Base-by-base conservation (phyloP, 2,888 invertebrate species). In the Emmelina monodactyla region DNA sequence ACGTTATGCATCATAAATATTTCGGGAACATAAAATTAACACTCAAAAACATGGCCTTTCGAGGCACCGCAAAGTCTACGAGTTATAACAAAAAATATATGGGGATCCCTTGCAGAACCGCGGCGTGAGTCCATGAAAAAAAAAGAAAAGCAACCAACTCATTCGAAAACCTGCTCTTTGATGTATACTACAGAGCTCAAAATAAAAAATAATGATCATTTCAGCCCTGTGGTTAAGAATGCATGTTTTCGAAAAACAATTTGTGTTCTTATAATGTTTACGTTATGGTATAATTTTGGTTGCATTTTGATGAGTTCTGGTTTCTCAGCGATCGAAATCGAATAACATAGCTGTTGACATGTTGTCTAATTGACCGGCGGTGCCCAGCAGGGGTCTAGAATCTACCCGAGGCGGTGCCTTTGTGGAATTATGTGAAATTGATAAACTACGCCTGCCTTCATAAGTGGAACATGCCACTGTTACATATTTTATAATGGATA, bases 11-110 rank as follows among this genome's bases (percentile, higher is more conserved):
- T 76, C 78, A 78, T 78, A 78, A 79, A 78, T 76, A 76, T 76
- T 78, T 78, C 75, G 68, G 70, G 65, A 75, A 78, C 76, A 73
- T 78, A 73, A 79, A 79, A 75, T 78, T 75, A 78, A 79, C 79
- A 75, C 75, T 71, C 68, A 72, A 69, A 75, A 78, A 73, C 71
- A 75, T 64, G 72, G 69, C 57, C 62, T 73, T 66, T 69, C 62
- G 66, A 69, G 78, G 79, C 79, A 78, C 79, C 79, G 69, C 67
- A 65, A 58, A 66, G 79, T 79, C 79, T 79, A 64, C 75, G 61
- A 57, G 51, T 51, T 50, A 55, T 53, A 50, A 73, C 64, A 78
- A 79, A 78, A 78, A 72, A 38, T 25, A 65, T 59, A 60, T 58
- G 51, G 61, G 69, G 64, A 69, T 67, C 70, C 62, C 68, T 66